A percentile compares a stretch with the other conserved stretches of the same genome.
phyloP scores from a whole-genome alignment of 92 coral and sea anemone genomes.

The Desmophyllum pertusum region DNA sequence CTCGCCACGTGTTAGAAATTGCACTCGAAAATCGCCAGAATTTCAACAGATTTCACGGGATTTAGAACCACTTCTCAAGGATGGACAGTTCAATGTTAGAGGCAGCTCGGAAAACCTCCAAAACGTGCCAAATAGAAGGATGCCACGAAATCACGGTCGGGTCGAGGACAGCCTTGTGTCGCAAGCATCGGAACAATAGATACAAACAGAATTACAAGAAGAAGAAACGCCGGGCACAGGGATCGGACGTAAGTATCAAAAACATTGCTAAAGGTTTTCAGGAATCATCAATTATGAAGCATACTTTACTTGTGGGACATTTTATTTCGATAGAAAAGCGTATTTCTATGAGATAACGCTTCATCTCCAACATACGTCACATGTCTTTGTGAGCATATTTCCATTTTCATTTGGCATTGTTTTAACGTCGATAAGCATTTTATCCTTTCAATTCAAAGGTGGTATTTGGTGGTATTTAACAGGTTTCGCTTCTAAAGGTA shows the following conservation, averaged over 20 bases:
- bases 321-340: slow-evolving; percentile 16
- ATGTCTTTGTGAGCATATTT: slow-evolving; percentile 43
- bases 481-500: slow-evolving; percentile 16
- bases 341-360: background rate
- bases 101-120: slow-evolving; percentile 47
- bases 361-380: slow-evolving; percentile 27
- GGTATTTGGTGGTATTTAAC: slow-evolving; percentile 17
- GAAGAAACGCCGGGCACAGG: slow-evolving; percentile 88
- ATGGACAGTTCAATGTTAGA: slow-evolving; percentile 69
- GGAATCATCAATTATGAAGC: background rate
- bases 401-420: slow-evolving; percentile 29
- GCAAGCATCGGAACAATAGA: slow-evolving; percentile 97
- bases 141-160: slow-evolving; percentile 94
- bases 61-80: background rate
- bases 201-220: slow-evolving; percentile 99
- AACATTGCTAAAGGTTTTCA: background rate
- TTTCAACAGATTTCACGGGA: slow-evolving; percentile 13
- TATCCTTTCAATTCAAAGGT: slow-evolving; percentile 26
- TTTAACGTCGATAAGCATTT: slow-evolving; percentile 5
- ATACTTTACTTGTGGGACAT: background rate
- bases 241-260: slow-evolving; percentile 67
- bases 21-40: slow-evolving; percentile 11
- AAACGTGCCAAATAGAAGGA: slow-evolving; percentile 94
- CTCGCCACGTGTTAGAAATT: slow-evolving; percentile 68
- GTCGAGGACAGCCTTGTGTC: slow-evolving; percentile 85